Conservation (phyloP, 2,797 vertebrate species). For the Sebastolobus alascanus region DNA sequence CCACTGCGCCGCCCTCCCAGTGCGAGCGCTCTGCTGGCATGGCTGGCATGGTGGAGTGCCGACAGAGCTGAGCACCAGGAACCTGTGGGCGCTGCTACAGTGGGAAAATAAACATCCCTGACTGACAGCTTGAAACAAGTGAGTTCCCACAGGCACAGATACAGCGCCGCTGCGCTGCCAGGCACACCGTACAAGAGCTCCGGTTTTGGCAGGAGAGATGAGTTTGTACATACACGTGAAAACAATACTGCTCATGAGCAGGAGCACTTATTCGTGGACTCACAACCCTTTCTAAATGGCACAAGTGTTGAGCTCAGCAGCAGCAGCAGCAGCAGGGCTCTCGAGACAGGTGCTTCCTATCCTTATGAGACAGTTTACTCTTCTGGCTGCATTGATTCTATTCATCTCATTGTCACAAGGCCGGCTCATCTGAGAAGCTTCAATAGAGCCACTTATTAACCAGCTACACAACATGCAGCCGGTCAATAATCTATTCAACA, state of each 20-base stretch:
- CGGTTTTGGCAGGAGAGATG: slow-evolving; percentile 44
- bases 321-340: not conserved
- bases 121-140: slow-evolving; percentile 67
- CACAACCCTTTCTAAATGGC: slow-evolving; percentile 18
- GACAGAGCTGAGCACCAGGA: slow-evolving; percentile 59
- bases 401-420: slow-evolving; percentile 31
- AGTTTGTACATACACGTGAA: slow-evolving; percentile 33
- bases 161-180: slow-evolving; percentile 18
- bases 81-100: slow-evolving; percentile 54
- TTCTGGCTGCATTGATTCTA: slow-evolving; percentile 26
- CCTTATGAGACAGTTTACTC: slow-evolving; percentile 29
- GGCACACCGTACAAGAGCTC: slow-evolving; percentile 18
- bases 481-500: slow-evolving; percentile 50
- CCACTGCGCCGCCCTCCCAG: slow-evolving; percentile 40
- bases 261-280: slow-evolving; percentile 23
- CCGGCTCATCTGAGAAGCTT: slow-evolving; percentile 39
- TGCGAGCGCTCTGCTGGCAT: slow-evolving; percentile 43
- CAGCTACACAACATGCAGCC: slow-evolving; percentile 34
- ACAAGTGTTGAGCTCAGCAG: slow-evolving; percentile 25
- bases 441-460: slow-evolving; percentile 54
- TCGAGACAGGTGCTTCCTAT: slow-evolving; percentile 38
- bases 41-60: slow-evolving; percentile 43
- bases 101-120: slow-evolving; percentile 68
- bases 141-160: slow-evolving; percentile 46
- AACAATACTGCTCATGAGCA: slow-evolving; percentile 40